Conservation (phyloP, 2,888 invertebrate species). For the Phorcus lineatus region DNA sequence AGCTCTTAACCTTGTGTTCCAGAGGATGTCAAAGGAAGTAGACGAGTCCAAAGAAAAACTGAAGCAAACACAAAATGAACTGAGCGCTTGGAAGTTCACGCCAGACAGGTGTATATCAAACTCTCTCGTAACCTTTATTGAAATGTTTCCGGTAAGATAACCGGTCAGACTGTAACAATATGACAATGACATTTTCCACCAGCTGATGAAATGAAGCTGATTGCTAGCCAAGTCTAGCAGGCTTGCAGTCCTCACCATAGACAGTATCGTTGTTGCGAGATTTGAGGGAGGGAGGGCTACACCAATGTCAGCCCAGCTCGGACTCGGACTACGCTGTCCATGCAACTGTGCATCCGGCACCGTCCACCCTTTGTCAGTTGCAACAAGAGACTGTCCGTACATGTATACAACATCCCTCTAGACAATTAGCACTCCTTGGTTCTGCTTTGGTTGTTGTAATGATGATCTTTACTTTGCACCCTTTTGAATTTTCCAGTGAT, state of each 20-base stretch:
- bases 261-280: not conserved
- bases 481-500: conserved; percentile 11
- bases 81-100: conserved; percentile 99
- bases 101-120: conserved; percentile 86
- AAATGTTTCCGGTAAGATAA: conserved; percentile 18
- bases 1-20: conserved; percentile 94
- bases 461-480: conserved; percentile 20
- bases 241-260: too few relatives aligned
- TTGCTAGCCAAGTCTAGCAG: too few relatives aligned
- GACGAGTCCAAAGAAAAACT: conserved; percentile 91
- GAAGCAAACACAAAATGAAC: conserved; percentile 97
- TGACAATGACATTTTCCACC: conserved; percentile 12
- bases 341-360: not conserved
- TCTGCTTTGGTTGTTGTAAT: conserved; percentile 21
- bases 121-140: conserved; percentile 51
- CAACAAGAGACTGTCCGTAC: not conserved
- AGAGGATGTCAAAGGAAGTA: conserved; percentile 92
- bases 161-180: conserved; percentile 9
- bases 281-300: not conserved
- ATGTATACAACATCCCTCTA: conserved; percentile 5
- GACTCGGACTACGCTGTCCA: not conserved
- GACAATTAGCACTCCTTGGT: conserved; percentile 17
- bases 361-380: conserved; percentile 3
- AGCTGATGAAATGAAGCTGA: not conserved
- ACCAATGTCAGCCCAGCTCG: not conserved